Conservation (phyloP, 2,888 invertebrate species). For the Spatulosminthurus flaviceps region DNA sequence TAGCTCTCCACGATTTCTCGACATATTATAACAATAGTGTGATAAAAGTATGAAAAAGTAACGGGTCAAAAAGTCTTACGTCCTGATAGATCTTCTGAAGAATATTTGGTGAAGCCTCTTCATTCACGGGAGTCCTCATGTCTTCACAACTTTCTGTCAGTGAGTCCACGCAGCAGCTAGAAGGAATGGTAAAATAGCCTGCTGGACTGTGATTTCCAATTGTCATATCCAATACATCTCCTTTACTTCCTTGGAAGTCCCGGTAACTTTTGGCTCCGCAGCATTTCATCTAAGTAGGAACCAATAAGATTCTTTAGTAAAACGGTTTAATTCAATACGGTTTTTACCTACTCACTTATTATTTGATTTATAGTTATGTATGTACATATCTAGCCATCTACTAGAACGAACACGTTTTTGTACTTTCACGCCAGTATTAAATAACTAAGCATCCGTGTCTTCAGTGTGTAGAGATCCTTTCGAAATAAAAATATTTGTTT, state of each 20-base stretch:
- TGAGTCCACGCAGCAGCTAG: slow-evolving; percentile 55
- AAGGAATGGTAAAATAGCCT: slow-evolving; percentile 57
- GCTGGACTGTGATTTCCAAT: slow-evolving; percentile 53
- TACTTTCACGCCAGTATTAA: too few species aligned
- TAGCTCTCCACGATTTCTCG: background rate
- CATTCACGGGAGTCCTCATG: slow-evolving; percentile 55
- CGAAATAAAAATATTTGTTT: too few species aligned
- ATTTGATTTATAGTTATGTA: too few species aligned
- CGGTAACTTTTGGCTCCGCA: slow-evolving; percentile 60
- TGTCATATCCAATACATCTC: slow-evolving; percentile 61
- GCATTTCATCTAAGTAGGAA: slow-evolving; percentile 58
- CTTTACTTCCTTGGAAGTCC: slow-evolving; percentile 55
- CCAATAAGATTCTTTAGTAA: background rate
- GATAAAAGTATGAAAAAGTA: too few species aligned
- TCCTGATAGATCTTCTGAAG: slow-evolving; percentile 54
- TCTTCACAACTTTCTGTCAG: background rate
- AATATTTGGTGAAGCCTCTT: slow-evolving; percentile 51
- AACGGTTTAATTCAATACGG: too few species aligned
- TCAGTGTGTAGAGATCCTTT: too few species aligned
- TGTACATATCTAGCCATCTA: too few species aligned
- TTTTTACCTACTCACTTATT: too few species aligned
- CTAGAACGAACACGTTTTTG: too few species aligned
- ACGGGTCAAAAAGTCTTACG: slow-evolving; percentile 47
- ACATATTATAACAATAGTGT: too few species aligned
- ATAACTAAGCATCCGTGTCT: too few species aligned